Conservation (phyloP, 2,888 invertebrate species). For the Mantis religiosa region DNA sequence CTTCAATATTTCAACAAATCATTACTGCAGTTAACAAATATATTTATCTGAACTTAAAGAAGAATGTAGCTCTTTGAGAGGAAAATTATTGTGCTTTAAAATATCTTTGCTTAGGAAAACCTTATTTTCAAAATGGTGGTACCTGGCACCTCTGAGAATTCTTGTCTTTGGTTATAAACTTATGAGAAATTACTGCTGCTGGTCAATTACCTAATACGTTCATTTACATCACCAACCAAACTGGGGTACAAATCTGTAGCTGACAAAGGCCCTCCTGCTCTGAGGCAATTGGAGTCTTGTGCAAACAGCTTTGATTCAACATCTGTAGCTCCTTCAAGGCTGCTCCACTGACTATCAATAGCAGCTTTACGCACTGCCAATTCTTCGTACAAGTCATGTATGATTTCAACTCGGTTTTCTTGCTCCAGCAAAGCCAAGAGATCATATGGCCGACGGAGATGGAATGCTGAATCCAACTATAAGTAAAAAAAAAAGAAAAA, state of each 20-base stretch:
- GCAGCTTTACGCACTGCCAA: slow-evolving; percentile 58
- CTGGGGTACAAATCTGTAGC: slow-evolving; percentile 65
- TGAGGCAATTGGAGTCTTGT: slow-evolving; percentile 61
- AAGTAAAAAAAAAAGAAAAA: slow-evolving; percentile 34
- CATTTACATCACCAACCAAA: slow-evolving; percentile 53
- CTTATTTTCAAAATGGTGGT: too few relatives aligned
- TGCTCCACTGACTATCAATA: slow-evolving; percentile 58
- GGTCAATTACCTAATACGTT: slow-evolving; percentile 44
- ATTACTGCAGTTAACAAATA: too few relatives aligned
- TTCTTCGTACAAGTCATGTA: slow-evolving; percentile 59
- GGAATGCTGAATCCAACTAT: slow-evolving; percentile 69
- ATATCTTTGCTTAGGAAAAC: too few relatives aligned
- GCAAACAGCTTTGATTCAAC: slow-evolving; percentile 56
- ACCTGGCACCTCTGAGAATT: too few relatives aligned
- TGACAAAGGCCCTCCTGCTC: slow-evolving; percentile 59
- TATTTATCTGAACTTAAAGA: too few relatives aligned
- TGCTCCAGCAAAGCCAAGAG: slow-evolving; percentile 71
- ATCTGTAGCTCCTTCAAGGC: slow-evolving; percentile 57
- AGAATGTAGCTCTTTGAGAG: too few relatives aligned
- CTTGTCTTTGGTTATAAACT: neutral
- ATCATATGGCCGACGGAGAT: slow-evolving; percentile 68
- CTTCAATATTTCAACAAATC: too few relatives aligned
- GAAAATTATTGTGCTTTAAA: too few relatives aligned
- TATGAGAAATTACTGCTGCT: neutral
- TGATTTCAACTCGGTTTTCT: slow-evolving; percentile 61